Conservation (phyloP, 2,888 invertebrate species). For the Napeogenes sylphis region DNA sequence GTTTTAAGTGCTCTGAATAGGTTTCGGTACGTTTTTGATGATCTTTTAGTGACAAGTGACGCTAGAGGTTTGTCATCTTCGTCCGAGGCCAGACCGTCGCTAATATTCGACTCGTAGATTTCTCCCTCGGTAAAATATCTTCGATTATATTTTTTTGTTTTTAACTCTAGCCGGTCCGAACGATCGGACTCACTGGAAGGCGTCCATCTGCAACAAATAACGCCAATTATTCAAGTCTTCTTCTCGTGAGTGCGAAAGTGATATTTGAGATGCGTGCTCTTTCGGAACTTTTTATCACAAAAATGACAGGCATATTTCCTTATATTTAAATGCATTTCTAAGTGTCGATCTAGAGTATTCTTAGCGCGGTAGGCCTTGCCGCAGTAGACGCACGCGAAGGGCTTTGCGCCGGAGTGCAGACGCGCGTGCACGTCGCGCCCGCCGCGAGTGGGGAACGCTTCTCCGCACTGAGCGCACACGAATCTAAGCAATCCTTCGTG, state of each 20-base stretch:
- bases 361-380: constrained; percentile 51
- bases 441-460: constrained; percentile 63
- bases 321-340: constrained; percentile 52
- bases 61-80: constrained; percentile 54
- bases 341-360: constrained; percentile 51
- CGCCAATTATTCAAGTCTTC: constrained; percentile 42
- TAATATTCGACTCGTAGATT: background rate
- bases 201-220: constrained; percentile 63
- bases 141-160: constrained; percentile 18
- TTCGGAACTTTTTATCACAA: constrained; percentile 58
- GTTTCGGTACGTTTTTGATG: constrained; percentile 39
- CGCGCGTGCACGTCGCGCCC: constrained; percentile 62
- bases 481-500: constrained; percentile 66
- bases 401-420: constrained; percentile 66
- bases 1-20: constrained; percentile 55
- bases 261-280: constrained; percentile 56
- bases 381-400: constrained; percentile 66
- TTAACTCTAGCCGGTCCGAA: constrained; percentile 13
- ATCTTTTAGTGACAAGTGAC: constrained; percentile 37
- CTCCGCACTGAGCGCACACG: constrained; percentile 65
- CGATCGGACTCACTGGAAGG: constrained; percentile 28
- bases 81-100: constrained; percentile 21
- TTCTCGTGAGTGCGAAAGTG: constrained; percentile 56
- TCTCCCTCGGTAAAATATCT: constrained; percentile 11
- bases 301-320: constrained; percentile 50